Evolutionary conservation across 1,140 invertebrate genomes (phyloP).

Genomic region (Drosophila auraria): DNA sequence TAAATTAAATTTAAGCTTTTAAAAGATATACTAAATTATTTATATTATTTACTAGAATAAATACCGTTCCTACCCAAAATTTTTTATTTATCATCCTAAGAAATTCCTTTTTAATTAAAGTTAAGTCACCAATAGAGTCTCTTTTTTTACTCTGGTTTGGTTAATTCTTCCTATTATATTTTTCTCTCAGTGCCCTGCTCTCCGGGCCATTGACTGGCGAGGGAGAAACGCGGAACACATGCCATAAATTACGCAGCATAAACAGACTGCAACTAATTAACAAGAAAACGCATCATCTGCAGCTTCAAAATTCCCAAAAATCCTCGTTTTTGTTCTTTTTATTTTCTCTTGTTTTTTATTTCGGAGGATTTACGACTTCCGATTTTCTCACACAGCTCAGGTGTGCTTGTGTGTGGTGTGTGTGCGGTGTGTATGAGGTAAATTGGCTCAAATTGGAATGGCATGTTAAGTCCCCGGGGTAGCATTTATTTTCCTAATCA

Average conservation of each 20-base stretch:
- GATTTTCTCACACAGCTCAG: constrained; percentile 34
- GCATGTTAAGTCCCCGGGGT: constrained; percentile 45
- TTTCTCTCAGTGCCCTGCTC: not conserved
- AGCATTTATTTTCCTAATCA: constrained; percentile 73
- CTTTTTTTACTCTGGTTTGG: too few species aligned
- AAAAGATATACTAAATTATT: too few species aligned
- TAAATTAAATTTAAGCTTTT: too few species aligned
- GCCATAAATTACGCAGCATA: constrained; percentile 73
- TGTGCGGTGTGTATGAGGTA: constrained; percentile 17
- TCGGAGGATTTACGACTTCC: constrained; percentile 11
- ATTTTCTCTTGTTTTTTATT: constrained; percentile 1
- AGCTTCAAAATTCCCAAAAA: constrained; percentile 30
- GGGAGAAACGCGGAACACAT: constrained; percentile 22
- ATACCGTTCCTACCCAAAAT: too few species aligned
- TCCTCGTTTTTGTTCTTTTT: constrained; percentile 4
- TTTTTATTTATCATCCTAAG: too few species aligned
- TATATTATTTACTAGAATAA: too few species aligned
- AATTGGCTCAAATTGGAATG: constrained; percentile 51
- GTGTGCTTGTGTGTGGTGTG: constrained; percentile 7
- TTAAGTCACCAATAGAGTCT: too few species aligned
- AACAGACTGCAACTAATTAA: constrained; percentile 82
- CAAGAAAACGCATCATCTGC: constrained; percentile 68
- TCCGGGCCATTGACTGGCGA: constrained; percentile 5
- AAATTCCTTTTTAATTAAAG: too few species aligned
- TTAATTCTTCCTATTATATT: not conserved